Evolutionary conservation across 2,113 vertebrate species (phyloP).

Genomic region (Tringa solitaria): DNA sequence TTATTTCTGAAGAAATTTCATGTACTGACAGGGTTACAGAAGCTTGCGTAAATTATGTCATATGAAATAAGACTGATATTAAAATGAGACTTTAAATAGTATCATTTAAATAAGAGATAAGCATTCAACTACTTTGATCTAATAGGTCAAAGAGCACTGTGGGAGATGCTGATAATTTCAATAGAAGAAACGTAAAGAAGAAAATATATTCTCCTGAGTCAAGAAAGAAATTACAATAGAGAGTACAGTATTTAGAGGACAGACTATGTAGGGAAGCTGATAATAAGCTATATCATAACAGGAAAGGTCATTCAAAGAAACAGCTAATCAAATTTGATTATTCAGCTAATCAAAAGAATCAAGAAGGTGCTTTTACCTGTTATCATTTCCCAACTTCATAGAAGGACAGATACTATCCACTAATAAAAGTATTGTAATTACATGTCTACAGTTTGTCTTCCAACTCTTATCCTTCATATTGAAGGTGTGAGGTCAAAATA

Average conservation of each 20-base stretch:
- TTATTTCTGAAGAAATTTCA: neutral
- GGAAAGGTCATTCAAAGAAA: slow-evolving; percentile 39
- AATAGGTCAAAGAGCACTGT: neutral
- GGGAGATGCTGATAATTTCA: neutral
- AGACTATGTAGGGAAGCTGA: neutral
- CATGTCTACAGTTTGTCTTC: neutral
- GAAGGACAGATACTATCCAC: neutral
- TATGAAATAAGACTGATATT: neutral
- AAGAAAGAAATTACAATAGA: neutral
- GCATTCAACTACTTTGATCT: neutral
- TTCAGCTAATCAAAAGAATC: slow-evolving; percentile 56
- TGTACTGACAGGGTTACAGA: neutral
- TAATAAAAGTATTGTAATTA: neutral
- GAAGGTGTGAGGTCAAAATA: neutral
- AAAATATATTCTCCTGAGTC: neutral
- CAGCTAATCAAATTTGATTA: slow-evolving; percentile 59
- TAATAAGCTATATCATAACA: slow-evolving; percentile 18
- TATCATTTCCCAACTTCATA: neutral
- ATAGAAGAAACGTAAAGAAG: neutral
- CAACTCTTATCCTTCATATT: neutral
- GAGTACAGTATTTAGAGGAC: neutral
- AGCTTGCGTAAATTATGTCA: neutral
- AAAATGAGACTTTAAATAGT: neutral
- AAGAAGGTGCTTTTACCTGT: neutral
- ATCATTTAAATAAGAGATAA: neutral